Base-by-base conservation (phyloP, 1,140 invertebrate species). In the Aphelinus certus region DNA sequence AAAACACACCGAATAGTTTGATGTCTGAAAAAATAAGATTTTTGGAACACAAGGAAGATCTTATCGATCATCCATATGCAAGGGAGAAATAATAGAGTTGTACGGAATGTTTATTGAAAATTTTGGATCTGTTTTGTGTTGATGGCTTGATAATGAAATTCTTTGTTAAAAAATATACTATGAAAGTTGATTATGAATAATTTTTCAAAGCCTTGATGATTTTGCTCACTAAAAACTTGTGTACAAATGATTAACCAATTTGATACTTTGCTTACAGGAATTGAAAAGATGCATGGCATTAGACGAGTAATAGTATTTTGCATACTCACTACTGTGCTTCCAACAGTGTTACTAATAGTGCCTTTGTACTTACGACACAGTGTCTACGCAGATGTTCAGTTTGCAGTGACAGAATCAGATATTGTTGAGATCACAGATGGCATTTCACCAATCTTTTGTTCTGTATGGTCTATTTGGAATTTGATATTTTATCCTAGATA, bases 381-480 rank as follows among this genome's bases (percentile, higher is more conserved):
- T 76, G 86, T 91, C 10, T 95, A 93, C 87, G 91, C 91, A 45
- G 92, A 94, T 89, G 92, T 94, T 48, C 87, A 89, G 68, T 95
- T 94, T 81, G 89, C 90, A 71, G 91, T 95, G 76, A 93, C 93
- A 3, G 94, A 95, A 85, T 95, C 94, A 43, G 94, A 95, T 87
- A 91, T 95, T 62, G 88, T 95, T 65, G 93, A 94, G 83, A 93
- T 95, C 60, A 90, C 90, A 48, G 92, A 94, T 85, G 93, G 94
- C 57, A 91, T 95, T 76, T 95, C 94, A 10, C 91, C 93, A 66
- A 87, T 95, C 79, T 95, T 95, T 88, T 95, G 94, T 86, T 87
- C 89, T 67, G 89, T 90, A 84, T 84, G 81, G 67, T 58, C 64
- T 43, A 66, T 71, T 58, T 60, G 61, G 3, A 55, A 70, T 57